A percentile compares a stretch with the other conserved stretches of the same genome.
These are phyloP conservation scores for Triplophysa bombifrons DNA, from an alignment of 2,797 vertebrate genomes.

Conservation along the genomic window DNA sequence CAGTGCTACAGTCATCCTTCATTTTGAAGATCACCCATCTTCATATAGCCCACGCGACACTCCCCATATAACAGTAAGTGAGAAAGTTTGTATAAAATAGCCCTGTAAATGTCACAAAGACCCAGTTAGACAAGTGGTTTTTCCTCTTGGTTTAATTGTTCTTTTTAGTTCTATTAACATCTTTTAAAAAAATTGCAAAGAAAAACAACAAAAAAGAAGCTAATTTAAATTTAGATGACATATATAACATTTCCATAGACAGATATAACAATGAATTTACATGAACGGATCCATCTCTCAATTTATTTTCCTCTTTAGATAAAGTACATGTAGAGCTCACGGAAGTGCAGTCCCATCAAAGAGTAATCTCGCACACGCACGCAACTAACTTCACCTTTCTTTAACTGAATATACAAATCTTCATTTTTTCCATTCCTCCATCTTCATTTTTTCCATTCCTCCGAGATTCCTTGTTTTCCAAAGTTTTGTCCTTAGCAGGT, in stretches of 20 bases:
- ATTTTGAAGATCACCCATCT: constrained; percentile 23
- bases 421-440: background rate
- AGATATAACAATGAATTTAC: constrained; percentile 49
- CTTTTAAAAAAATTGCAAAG: constrained; percentile 39
- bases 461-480: constrained; percentile 26
- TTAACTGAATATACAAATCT: constrained; percentile 40
- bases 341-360: constrained; percentile 4
- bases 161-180: constrained; percentile 46
- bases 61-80: background rate
- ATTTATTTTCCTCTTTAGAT: constrained; percentile 19
- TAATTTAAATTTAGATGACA: constrained; percentile 23
- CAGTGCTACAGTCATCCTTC: background rate
- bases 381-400: constrained; percentile 48
- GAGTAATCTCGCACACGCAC: constrained; percentile 52
- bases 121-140: background rate
- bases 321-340: background rate
- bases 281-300: constrained; percentile 38
- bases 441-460: constrained; percentile 16
- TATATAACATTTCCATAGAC: constrained; percentile 45
- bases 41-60: background rate
- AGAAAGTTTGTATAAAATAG: background rate
- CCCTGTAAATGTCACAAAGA: background rate
- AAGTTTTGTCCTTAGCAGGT: constrained; percentile 82
- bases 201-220: background rate
- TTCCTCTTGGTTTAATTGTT: constrained; percentile 46